These are phyloP conservation scores for Meles meles DNA, from an alignment of 2,113 vertebrate species.

Conservation along the genomic window DNA sequence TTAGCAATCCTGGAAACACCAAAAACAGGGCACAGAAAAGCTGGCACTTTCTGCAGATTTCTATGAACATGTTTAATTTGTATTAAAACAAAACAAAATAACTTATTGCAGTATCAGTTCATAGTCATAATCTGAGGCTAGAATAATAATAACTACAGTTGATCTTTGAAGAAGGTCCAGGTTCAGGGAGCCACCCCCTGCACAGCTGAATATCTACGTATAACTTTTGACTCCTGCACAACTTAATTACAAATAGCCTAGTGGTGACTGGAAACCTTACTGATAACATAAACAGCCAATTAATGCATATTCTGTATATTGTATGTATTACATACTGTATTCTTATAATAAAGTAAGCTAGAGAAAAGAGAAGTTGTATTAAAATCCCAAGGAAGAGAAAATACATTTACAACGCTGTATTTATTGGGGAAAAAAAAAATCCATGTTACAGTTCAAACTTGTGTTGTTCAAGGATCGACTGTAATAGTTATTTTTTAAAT, in stretches of 20 bases:
- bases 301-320: neutral
- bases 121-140: neutral
- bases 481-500: neutral
- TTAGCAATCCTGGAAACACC: neutral
- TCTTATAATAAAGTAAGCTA: neutral
- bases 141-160: neutral
- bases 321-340: neutral
- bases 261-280: neutral
- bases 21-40: neutral
- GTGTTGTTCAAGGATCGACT: neutral
- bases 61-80: conserved; percentile 4
- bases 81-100: neutral
- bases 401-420: neutral
- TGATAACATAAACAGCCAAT: neutral
- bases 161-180: neutral
- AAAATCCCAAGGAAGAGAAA: neutral
- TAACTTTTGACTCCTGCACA: neutral
- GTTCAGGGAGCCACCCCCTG: neutral
- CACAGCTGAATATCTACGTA: neutral
- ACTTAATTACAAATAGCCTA: neutral
- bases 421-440: neutral
- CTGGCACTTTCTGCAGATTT: neutral
- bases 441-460: neutral
- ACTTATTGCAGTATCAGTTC: neutral
- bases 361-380: neutral